These are phyloP conservation scores for Meleagris gallopavo DNA, from an alignment of 2,113 vertebrate species.

Conservation along the genomic window DNA sequence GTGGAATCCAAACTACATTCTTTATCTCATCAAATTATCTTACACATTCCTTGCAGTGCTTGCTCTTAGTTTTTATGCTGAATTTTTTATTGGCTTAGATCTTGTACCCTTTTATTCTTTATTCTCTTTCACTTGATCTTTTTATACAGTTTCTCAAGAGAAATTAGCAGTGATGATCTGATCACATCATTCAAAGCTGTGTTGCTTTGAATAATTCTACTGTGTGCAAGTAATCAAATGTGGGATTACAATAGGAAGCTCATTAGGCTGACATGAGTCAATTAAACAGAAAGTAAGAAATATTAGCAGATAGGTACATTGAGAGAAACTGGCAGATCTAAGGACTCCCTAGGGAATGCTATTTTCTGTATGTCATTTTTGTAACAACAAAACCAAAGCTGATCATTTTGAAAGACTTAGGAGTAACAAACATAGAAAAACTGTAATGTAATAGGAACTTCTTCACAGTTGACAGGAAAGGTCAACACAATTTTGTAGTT, in stretches of 20 bases:
- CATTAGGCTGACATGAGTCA: background rate
- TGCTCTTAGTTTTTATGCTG: background rate
- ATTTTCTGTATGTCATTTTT: background rate
- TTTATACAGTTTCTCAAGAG: slow-evolving; percentile 9
- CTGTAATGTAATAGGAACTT: background rate
- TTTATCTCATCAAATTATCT: background rate
- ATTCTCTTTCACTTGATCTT: background rate
- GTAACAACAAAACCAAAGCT: background rate
- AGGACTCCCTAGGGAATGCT: background rate
- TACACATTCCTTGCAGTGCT: background rate
- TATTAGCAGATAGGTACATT: slow-evolving; percentile 14
- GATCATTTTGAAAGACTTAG: background rate
- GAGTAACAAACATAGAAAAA: background rate
- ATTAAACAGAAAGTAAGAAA: slow-evolving; percentile 15
- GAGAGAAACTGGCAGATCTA: background rate
- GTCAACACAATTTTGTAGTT: background rate
- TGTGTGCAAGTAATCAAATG: background rate
- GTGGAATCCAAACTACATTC: background rate
- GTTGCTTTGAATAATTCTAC: slow-evolving; percentile 32
- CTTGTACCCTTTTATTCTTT: background rate
- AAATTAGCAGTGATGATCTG: slow-evolving; percentile 33
- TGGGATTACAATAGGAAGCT: slow-evolving; percentile 19
- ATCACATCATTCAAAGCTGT: too few species aligned
- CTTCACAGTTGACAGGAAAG: background rate
- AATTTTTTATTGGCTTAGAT: background rate